These are phyloP conservation scores for Myotis vivesi DNA, from an alignment of 2,797 vertebrate species.

Conservation along the genomic window DNA sequence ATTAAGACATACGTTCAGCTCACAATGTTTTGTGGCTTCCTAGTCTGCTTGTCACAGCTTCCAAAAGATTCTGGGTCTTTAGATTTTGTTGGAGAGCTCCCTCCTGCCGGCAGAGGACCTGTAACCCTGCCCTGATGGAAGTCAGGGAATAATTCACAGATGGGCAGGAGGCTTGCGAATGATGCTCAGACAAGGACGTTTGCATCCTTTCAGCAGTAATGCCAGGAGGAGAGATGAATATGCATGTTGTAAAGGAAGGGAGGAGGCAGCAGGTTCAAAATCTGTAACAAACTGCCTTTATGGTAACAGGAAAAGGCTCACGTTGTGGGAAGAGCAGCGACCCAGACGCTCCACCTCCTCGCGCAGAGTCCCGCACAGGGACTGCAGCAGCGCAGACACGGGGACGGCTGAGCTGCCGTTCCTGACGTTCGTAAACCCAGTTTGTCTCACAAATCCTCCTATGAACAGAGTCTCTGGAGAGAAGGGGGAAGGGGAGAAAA, in stretches of 20 bases:
- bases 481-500: neutral
- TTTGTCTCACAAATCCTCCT: neutral
- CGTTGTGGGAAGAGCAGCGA: neutral
- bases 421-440: neutral
- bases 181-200: conserved; percentile 55
- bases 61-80: conserved; percentile 18
- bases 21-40: neutral
- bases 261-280: neutral
- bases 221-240: neutral
- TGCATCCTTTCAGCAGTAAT: conserved; percentile 19
- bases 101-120: conserved; percentile 48
- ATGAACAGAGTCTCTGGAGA: neutral
- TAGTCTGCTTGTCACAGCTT: conserved; percentile 29
- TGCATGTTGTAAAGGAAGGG: neutral
- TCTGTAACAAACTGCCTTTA: neutral
- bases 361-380: neutral
- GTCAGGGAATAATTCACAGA: conserved; percentile 26
- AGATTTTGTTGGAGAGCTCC: neutral
- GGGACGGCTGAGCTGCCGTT: neutral
- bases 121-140: conserved; percentile 48
- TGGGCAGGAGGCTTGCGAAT: rapidly evolving
- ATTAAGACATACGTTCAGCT: conserved; percentile 47
- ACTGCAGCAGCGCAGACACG: neutral
- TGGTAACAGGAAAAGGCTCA: neutral
- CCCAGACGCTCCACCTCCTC: neutral